These are phyloP conservation scores for Hydractinia echinata DNA, from an alignment of 30 jellyfish, hydroid and myxozoan species.

Conservation along the genomic window DNA sequence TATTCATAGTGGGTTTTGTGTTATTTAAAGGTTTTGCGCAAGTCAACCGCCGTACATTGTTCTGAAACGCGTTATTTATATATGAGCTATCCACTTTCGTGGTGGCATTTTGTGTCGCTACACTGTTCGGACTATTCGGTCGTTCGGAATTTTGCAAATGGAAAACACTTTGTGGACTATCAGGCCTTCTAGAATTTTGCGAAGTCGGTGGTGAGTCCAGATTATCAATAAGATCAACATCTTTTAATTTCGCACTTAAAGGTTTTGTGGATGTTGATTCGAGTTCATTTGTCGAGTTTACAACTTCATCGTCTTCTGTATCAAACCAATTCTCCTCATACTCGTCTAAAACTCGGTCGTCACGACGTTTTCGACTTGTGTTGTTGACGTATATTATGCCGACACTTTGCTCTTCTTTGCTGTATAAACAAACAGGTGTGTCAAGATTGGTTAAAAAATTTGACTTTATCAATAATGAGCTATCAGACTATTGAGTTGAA, in stretches of 20 bases:
- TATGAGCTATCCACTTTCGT: neutral
- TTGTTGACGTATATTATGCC: constrained; percentile 64
- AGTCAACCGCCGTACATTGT: constrained; percentile 2
- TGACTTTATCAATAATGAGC: too few relatives aligned
- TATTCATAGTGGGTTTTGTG: constrained; percentile 24
- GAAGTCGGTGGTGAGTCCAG: constrained; percentile 26
- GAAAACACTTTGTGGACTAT: constrained; percentile 18
- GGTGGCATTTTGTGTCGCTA: neutral
- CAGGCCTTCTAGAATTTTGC: constrained; percentile 9
- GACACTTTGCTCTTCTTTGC: constrained; percentile 19
- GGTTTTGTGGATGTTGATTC: constrained; percentile 52
- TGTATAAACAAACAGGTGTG: too few relatives aligned
- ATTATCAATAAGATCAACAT: constrained; percentile 76
- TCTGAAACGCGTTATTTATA: constrained; percentile 1
- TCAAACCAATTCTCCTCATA: constrained; percentile 97
- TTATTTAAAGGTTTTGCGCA: constrained; percentile 8
- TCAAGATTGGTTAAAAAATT: too few relatives aligned
- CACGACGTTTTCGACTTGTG: constrained; percentile 67
- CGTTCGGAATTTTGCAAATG: neutral
- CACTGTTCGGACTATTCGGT: neutral
- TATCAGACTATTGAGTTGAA: too few relatives aligned
- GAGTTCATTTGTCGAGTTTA: constrained; percentile 18
- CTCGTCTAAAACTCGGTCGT: constrained; percentile 85
- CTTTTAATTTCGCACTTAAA: constrained; percentile 54
- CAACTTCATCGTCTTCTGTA: constrained; percentile 78